Conservation (phyloP, 1,140 invertebrate species). For the Homarus americanus region DNA sequence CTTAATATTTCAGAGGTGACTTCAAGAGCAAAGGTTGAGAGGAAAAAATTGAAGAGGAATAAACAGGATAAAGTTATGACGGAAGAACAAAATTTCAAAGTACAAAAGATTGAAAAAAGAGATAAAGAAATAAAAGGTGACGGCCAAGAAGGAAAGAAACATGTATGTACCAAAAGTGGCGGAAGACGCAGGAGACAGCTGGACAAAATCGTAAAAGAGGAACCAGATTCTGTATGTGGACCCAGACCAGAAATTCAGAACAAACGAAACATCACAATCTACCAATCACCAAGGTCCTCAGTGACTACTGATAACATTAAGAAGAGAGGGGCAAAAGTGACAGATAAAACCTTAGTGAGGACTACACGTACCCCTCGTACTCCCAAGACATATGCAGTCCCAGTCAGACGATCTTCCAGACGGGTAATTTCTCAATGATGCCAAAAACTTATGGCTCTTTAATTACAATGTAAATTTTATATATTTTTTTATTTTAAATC, state of each 20-base stretch:
- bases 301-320: neutral
- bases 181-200: neutral
- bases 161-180: neutral
- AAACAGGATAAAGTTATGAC: neutral
- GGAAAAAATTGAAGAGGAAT: neutral
- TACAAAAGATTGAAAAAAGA: neutral
- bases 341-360: neutral
- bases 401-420: neutral
- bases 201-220: neutral
- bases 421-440: neutral
- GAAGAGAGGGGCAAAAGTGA: neutral
- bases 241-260: neutral
- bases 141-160: neutral
- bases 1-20: neutral
- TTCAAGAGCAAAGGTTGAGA: neutral
- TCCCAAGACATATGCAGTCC: neutral
- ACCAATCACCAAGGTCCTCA: neutral
- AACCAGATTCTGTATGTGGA: neutral
- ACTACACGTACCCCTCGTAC: neutral
- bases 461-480: too few relatives aligned
- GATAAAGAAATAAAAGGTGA: neutral
- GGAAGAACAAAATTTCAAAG: neutral
- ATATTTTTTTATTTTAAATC: too few relatives aligned
- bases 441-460: too few relatives aligned
- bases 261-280: neutral